These are phyloP conservation scores for Zygaena filipendulae DNA, from an alignment of 2,888 invertebrate species.

Conservation along the genomic window DNA sequence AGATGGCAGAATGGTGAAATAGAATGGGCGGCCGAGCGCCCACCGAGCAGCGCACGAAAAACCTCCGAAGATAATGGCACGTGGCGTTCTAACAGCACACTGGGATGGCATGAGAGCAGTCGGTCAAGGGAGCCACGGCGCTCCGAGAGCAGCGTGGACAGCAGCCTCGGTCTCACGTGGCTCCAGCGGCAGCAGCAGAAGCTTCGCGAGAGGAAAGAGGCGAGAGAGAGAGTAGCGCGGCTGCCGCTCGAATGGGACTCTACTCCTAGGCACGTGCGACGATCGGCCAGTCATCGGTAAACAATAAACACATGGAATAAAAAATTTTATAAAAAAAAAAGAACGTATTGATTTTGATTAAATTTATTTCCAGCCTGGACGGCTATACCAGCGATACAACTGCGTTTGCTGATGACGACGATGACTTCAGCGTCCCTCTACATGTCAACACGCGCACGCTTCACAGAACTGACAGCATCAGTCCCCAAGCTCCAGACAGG, in stretches of 20 bases:
- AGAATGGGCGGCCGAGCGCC: conserved; percentile 51
- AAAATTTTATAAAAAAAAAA: background rate
- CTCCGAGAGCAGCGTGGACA: conserved; percentile 47
- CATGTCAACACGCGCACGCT: conserved; percentile 72
- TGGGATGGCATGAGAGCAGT: conserved; percentile 49
- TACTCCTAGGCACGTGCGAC: conserved; percentile 53
- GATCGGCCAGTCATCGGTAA: conserved; percentile 63
- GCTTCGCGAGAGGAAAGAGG: conserved; percentile 79
- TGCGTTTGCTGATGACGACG: conserved; percentile 80
- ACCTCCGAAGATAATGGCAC: conserved; percentile 44
- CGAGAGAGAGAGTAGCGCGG: conserved; percentile 77
- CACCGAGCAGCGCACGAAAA: conserved; percentile 37
- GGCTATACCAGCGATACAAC: conserved; percentile 85
- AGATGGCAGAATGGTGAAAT: conserved; percentile 57
- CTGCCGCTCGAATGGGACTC: conserved; percentile 74
- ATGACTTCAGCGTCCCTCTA: conserved; percentile 75
- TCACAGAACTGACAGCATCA: conserved; percentile 49
- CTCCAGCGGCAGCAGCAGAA: conserved; percentile 86
- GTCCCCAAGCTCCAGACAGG: conserved; percentile 61
- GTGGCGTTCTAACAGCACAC: conserved; percentile 48
- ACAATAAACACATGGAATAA: no score
- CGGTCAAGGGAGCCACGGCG: conserved; percentile 44
- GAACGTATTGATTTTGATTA: no score
- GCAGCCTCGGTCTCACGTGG: conserved; percentile 75
- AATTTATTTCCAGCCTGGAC: conserved; percentile 71